These are phyloP conservation scores for Myanophis thanlyinensis DNA, from an alignment of 2,113 vertebrate genomes.

Conservation along the genomic window DNA sequence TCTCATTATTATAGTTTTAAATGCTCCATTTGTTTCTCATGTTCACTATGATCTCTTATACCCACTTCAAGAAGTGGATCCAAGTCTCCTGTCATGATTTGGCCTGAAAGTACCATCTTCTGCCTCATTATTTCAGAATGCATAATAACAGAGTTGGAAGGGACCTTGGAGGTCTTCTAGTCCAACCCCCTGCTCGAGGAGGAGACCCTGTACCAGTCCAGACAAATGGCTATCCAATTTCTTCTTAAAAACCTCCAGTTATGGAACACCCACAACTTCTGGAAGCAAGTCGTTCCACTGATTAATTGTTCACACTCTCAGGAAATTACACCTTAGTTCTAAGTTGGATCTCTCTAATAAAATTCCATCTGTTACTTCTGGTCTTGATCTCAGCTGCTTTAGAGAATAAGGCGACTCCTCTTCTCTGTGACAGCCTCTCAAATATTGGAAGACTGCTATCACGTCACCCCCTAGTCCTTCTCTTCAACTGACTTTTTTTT, in stretches of 20 bases:
- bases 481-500: neutral
- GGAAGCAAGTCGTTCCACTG: neutral
- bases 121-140: neutral
- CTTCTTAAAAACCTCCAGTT: neutral
- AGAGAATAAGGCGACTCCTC: neutral
- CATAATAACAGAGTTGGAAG: neutral
- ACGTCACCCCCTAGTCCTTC: neutral
- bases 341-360: neutral
- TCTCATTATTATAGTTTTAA: neutral
- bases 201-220: neutral
- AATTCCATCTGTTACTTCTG: neutral
- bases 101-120: neutral
- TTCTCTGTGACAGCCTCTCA: neutral
- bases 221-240: neutral
- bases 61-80: neutral
- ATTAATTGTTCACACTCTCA: neutral
- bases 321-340: neutral
- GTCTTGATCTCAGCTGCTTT: neutral
- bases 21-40: neutral
- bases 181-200: neutral
- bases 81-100: neutral
- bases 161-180: neutral
- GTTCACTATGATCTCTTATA: neutral
- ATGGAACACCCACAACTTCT: neutral
- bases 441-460: neutral